phyloP scores from a whole-genome alignment of 2,888 invertebrate genomes.

The Atrina japonica region DNA sequence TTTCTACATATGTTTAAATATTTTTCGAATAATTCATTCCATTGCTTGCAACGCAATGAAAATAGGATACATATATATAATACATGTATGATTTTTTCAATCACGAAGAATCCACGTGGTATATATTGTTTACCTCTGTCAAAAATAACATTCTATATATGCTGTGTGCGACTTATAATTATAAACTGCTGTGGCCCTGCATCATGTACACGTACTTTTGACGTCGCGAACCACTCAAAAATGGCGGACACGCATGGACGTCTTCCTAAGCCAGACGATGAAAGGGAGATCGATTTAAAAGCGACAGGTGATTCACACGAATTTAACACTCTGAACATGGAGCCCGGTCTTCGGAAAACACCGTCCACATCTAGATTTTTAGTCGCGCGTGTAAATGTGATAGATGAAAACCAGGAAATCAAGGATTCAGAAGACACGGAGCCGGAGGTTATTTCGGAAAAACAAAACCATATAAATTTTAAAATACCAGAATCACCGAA shows the following conservation, averaged over 20 bases:
- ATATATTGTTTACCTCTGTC: too few relatives aligned
- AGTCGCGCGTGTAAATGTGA: constrained; percentile 68
- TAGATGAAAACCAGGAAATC: constrained; percentile 53
- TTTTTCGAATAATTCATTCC: too few relatives aligned
- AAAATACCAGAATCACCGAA: background rate
- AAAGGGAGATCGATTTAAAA: background rate
- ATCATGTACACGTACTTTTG: constrained; percentile 2
- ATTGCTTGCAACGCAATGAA: too few relatives aligned
- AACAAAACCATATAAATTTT: constrained; percentile 15
- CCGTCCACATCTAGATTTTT: constrained; percentile 69
- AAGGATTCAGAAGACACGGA: constrained; percentile 13
- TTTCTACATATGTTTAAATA: too few relatives aligned
- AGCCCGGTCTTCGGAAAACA: constrained; percentile 50
- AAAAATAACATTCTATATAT: too few relatives aligned
- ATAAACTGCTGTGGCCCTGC: too few relatives aligned
- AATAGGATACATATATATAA: too few relatives aligned
- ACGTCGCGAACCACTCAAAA: constrained; percentile 21
- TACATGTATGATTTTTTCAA: too few relatives aligned
- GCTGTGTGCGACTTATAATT: too few relatives aligned
- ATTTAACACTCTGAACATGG: constrained; percentile 10
- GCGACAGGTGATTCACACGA: constrained; percentile 8
- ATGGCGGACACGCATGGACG: constrained; percentile 29
- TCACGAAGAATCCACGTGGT: too few relatives aligned
- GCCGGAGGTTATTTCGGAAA: background rate
- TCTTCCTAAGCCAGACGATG: background rate